phyloP scores from a whole-genome alignment of 2,113 vertebrate genomes.

The Solenodon paradoxus region DNA sequence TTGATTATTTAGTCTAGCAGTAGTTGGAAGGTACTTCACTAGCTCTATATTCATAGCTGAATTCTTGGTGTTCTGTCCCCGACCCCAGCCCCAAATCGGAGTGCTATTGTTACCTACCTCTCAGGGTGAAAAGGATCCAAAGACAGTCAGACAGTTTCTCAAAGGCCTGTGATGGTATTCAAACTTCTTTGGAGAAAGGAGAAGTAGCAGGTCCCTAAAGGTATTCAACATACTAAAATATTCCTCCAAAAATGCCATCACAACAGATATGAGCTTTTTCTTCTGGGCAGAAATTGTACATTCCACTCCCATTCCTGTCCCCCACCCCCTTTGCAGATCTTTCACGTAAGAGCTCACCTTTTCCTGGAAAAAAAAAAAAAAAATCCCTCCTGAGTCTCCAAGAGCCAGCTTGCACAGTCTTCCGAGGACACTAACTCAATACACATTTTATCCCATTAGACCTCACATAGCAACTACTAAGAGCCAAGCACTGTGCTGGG shows the following conservation, averaged over 20 bases:
- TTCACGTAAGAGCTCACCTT: neutral
- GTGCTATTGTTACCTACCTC: neutral
- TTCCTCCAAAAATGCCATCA: neutral
- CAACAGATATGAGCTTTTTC: constrained; percentile 11
- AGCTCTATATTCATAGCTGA: neutral
- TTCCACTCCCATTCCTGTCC: neutral
- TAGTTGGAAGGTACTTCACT: neutral
- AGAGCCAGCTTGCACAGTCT: neutral
- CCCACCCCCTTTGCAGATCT: neutral
- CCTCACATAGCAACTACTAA: neutral
- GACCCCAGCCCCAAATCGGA: neutral
- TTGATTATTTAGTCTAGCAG: neutral
- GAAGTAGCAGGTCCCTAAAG: neutral
- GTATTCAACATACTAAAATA: neutral
- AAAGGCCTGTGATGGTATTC: neutral
- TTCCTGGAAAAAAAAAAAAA: neutral
- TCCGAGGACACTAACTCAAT: neutral
- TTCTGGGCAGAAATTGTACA: neutral
- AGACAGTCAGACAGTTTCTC: neutral
- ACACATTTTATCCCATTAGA: neutral
- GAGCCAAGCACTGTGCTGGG: neutral
- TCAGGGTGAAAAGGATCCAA: neutral
- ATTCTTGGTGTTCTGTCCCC: neutral
- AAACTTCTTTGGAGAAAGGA: neutral
- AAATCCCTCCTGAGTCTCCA: neutral